Evolutionary conservation across 2,797 vertebrate genomes (phyloP).

Genomic region (Phylloscopus collybita): DNA sequence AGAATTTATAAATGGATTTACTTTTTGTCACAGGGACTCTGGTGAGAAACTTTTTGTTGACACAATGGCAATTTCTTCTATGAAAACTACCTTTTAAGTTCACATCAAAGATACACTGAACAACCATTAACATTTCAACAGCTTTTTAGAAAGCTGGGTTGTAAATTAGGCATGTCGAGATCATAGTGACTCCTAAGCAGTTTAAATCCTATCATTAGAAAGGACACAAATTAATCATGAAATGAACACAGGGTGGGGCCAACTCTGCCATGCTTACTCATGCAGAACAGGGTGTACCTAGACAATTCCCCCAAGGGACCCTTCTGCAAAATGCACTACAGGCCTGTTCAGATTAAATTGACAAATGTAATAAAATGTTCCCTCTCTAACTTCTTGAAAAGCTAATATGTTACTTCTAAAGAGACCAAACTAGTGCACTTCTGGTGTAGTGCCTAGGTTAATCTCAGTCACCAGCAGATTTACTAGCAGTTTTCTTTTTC

Average conservation of each 20-base stretch:
- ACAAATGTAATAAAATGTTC: background rate
- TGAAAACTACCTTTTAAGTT: background rate
- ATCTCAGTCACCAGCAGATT: background rate
- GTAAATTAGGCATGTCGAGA: background rate
- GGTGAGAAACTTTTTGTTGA: background rate
- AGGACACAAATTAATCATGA: background rate
- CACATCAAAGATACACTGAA: background rate
- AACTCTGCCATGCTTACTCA: background rate
- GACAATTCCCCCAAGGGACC: background rate
- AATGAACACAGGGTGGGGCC: background rate
- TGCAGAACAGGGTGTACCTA: conserved; percentile 2
- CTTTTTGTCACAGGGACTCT: background rate
- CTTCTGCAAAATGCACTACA: background rate
- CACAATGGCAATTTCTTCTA: background rate
- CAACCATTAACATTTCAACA: conserved; percentile 15
- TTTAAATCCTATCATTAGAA: background rate
- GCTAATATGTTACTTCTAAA: background rate
- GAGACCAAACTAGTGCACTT: background rate
- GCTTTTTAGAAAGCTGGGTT: background rate
- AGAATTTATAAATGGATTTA: conserved; percentile 13
- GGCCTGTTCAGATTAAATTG: background rate
- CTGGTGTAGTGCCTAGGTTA: background rate
- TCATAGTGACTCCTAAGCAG: background rate
- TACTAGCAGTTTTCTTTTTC: background rate
- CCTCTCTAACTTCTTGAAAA: background rate